These are phyloP conservation scores for Oncopodura yosiiana DNA, from an alignment of 1,140 invertebrate genomes.

Conservation along the genomic window DNA sequence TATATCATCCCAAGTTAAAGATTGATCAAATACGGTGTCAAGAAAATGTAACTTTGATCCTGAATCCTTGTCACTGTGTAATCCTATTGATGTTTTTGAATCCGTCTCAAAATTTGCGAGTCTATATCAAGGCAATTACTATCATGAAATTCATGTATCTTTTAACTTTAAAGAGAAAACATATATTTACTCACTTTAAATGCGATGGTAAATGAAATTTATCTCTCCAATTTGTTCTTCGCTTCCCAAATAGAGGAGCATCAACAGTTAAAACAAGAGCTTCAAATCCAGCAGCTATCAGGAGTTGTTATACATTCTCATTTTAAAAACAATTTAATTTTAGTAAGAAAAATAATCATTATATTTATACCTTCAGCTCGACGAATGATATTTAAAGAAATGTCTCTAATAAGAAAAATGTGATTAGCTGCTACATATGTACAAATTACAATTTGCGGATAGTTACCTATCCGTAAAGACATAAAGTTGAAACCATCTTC, in stretches of 20 bases:
- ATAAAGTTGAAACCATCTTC: constrained; percentile 86
- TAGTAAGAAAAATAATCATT: background rate
- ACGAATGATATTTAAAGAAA: constrained; percentile 7
- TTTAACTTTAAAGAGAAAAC: background rate
- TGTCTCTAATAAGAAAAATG: constrained; percentile 2
- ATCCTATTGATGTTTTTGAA: constrained; percentile 22
- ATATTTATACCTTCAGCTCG: constrained; percentile 14
- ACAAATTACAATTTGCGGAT: background rate
- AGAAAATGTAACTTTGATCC: constrained; percentile 55
- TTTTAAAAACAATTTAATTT: background rate
- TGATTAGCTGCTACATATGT: background rate
- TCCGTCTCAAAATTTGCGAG: constrained; percentile 41
- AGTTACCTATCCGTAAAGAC: constrained; percentile 66
- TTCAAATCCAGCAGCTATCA: constrained; percentile 56
- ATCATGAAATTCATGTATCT: background rate
- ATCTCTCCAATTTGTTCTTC: constrained; percentile 70
- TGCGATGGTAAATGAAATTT: constrained; percentile 71
- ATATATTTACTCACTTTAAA: constrained; percentile 55
- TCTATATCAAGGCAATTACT: constrained; percentile 33
- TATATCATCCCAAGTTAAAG: constrained; percentile 73
- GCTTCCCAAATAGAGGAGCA: constrained; percentile 70
- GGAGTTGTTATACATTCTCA: background rate
- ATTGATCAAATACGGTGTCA: constrained; percentile 61
- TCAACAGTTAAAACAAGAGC: constrained; percentile 85
- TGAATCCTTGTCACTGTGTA: constrained; percentile 34